Conservation (phyloP, 1,140 invertebrate species). For the Doryteuthis pealeii region DNA sequence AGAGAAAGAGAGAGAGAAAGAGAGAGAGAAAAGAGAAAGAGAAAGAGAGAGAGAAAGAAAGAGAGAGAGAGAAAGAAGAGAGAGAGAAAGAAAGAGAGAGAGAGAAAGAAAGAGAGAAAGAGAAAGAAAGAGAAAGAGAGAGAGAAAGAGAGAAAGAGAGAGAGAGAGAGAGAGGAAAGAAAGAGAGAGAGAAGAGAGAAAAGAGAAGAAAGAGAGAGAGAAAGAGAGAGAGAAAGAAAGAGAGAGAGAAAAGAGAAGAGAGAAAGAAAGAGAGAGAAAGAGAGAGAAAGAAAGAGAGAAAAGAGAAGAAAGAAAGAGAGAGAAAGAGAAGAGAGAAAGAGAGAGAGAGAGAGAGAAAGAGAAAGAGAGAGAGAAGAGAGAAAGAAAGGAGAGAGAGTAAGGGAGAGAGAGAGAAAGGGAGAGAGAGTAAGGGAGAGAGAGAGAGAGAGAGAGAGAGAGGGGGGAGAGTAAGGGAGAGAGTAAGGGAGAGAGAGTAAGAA, state of each 20-base stretch:
- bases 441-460: not conserved
- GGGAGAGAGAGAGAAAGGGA: not conserved
- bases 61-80: not conserved
- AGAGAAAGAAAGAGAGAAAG: constrained; percentile 3
- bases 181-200: not conserved
- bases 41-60: not conserved
- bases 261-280: not conserved
- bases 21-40: not conserved
- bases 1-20: not conserved
- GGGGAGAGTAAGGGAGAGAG: not conserved
- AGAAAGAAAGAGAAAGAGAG: not conserved
- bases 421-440: not conserved
- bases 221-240: not conserved
- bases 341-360: not conserved
- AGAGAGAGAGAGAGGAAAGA: not conserved
- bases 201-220: not conserved
- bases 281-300: too few relatives aligned
- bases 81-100: not conserved
- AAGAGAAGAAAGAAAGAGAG: not conserved
- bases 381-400: not conserved
- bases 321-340: not conserved
- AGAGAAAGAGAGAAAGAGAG: not conserved
- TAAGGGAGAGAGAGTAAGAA: not conserved
- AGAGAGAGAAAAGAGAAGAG: not conserved
- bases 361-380: not conserved